phyloP scores from a whole-genome alignment of 2,888 invertebrate genomes.

The Cyrtodaria siliqua region DNA sequence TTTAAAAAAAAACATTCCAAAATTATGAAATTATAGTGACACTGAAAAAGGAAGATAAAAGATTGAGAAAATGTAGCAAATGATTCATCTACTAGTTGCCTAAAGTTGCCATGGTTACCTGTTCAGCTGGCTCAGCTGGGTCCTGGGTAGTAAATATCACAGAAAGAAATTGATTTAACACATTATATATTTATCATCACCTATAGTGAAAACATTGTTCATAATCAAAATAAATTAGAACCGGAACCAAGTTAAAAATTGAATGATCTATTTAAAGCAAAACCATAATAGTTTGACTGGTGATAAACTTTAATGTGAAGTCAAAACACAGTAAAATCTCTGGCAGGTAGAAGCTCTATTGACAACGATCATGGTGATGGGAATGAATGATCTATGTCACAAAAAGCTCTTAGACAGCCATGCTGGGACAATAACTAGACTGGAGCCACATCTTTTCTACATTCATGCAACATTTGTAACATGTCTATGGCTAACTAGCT shows the following conservation, averaged over 20 bases:
- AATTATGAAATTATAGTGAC: neutral
- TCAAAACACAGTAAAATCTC: too few relatives aligned
- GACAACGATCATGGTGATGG: constrained; percentile 22
- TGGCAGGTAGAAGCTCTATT: neutral
- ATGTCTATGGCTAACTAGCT: too few relatives aligned
- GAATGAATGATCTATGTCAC: constrained; percentile 54
- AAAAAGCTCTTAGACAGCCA: constrained; percentile 54
- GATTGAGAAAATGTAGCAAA: constrained; percentile 25
- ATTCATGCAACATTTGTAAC: too few relatives aligned
- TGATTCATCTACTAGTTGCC: constrained; percentile 22
- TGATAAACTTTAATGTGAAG: neutral
- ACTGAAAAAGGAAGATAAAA: constrained; percentile 11
- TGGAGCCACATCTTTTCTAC: too few relatives aligned
- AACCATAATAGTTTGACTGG: too few relatives aligned
- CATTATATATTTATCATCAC: too few relatives aligned
- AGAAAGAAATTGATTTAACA: too few relatives aligned
- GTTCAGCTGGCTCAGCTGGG: constrained; percentile 46
- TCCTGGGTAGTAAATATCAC: constrained; percentile 41
- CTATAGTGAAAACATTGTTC: too few relatives aligned
- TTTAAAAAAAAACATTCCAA: constrained; percentile 10
- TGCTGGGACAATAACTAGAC: constrained; percentile 43
- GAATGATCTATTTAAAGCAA: too few relatives aligned
- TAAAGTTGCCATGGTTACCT: constrained; percentile 64
- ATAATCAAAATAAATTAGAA: too few relatives aligned
- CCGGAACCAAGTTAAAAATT: too few relatives aligned